Conservation (phyloP, 2,113 vertebrate species). For the Anarhynchus alexandrinus region DNA sequence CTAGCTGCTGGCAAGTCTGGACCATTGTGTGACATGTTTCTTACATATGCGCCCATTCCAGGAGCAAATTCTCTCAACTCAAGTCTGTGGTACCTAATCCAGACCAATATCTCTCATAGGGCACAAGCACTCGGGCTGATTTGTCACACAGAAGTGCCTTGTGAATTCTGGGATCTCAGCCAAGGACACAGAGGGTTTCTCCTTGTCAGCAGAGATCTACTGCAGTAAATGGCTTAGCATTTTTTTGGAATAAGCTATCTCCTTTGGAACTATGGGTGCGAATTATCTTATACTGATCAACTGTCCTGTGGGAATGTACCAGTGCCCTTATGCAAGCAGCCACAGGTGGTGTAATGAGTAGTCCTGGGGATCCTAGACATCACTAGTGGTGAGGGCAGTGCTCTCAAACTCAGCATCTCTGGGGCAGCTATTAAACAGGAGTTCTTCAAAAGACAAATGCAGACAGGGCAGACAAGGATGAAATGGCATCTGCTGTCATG, state of each 20-base stretch:
- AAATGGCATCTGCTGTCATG: not conserved
- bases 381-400: not conserved
- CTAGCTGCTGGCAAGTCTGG: not conserved
- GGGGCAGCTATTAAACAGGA: not conserved
- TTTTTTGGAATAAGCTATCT: not conserved
- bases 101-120: not conserved
- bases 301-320: not conserved
- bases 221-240: not conserved
- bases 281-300: not conserved
- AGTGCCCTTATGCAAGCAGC: not conserved
- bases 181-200: slow-evolving; percentile 9
- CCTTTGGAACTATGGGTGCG: not conserved
- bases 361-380: not conserved
- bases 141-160: not conserved
- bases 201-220: slow-evolving; percentile 19
- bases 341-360: not conserved
- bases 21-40: not conserved
- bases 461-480: not conserved
- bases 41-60: not conserved
- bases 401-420: not conserved
- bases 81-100: not conserved
- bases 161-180: slow-evolving; percentile 23
- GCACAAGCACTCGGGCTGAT: not conserved
- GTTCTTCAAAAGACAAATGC: not conserved
- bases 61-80: not conserved